Conservation (phyloP, 2,113 vertebrate genomes). For the Pseudopodoces humilis region DNA sequence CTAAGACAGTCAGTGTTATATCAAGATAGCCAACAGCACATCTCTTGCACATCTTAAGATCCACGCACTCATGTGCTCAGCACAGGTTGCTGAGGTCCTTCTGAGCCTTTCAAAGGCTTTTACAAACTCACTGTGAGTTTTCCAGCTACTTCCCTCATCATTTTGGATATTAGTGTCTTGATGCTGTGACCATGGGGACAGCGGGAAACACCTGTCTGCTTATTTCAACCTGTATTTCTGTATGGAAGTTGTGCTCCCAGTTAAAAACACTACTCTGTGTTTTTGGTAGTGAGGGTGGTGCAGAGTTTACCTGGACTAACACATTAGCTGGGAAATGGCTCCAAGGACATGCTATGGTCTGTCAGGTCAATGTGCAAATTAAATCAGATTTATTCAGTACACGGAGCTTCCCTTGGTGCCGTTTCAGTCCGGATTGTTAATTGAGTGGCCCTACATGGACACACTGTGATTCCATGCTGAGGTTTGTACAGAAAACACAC, state of each 20-base stretch:
- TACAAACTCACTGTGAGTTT: not conserved
- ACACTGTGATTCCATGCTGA: not conserved
- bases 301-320: not conserved
- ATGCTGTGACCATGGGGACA: not conserved
- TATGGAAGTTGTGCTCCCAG: not conserved
- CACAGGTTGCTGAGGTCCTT: no score
- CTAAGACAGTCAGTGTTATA: not conserved
- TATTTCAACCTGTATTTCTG: not conserved
- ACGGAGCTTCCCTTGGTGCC: not conserved
- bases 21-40: not conserved
- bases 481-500: not conserved
- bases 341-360: conserved; percentile 31
- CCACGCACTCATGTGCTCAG: no score
- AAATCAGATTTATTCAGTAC: conserved; percentile 31
- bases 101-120: not conserved
- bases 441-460: not conserved
- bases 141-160: not conserved
- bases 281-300: not conserved
- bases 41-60: not conserved
- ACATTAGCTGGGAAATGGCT: not conserved
- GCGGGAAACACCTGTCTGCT: not conserved
- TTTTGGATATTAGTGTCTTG: not conserved
- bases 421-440: conserved; percentile 1
- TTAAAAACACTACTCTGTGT: not conserved
- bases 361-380: conserved; percentile 58